Evolutionary conservation across 2,113 vertebrate genomes (phyloP).

Genomic region (Alosa alosa): DNA sequence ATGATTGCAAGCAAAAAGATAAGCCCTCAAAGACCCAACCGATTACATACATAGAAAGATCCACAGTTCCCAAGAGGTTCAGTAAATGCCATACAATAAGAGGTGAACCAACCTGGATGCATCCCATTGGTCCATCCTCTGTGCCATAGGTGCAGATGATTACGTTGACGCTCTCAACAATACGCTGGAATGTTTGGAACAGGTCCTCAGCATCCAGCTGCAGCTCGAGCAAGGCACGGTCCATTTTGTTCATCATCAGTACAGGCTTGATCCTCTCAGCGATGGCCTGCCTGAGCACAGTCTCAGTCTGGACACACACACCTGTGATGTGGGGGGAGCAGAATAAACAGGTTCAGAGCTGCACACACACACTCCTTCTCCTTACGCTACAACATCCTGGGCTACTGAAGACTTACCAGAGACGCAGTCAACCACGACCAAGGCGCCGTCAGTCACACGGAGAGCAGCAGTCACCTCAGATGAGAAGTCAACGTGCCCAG

Average conservation of each 20-base stretch:
- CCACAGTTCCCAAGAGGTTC: background rate
- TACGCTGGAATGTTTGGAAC: constrained; percentile 95
- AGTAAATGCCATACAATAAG: background rate
- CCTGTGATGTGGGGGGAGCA: constrained; percentile 62
- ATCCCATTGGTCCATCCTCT: constrained; percentile 90
- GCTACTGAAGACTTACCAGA: constrained; percentile 78
- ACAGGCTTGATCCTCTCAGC: constrained; percentile 92
- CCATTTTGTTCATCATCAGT: constrained; percentile 99
- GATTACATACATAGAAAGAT: background rate
- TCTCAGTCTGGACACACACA: constrained; percentile 95
- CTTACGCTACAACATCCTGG: background rate
- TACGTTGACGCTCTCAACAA: constrained; percentile 91
- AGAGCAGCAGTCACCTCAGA: constrained; percentile 96
- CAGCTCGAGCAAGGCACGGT: constrained; percentile 90
- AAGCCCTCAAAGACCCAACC: too few relatives aligned
- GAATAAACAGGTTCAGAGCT: background rate
- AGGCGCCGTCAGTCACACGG: constrained; percentile 91
- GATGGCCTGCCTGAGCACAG: constrained; percentile 92
- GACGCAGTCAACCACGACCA: constrained; percentile 95
- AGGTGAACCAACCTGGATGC: constrained; percentile 80
- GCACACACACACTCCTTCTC: background rate
- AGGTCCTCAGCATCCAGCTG: constrained; percentile 89
- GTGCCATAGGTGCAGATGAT: constrained; percentile 93
- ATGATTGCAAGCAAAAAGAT: background rate
- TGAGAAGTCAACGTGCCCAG: constrained; percentile 95